phyloP scores from a whole-genome alignment of 2,888 invertebrate species.

The Rhagonycha fulva region DNA sequence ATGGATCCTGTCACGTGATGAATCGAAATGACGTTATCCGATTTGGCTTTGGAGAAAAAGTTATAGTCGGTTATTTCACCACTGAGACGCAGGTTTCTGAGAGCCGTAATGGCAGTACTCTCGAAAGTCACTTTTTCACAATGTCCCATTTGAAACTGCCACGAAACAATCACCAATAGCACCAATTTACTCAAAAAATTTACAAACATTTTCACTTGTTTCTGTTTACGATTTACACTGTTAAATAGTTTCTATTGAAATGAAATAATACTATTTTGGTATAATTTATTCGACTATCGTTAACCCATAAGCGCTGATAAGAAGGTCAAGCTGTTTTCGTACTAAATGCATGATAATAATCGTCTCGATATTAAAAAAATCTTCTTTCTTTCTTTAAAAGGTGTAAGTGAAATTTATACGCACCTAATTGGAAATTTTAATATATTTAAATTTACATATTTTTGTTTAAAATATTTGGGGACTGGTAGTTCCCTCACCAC shows the following conservation, averaged over 20 bases:
- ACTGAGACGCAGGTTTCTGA: slow-evolving; percentile 3
- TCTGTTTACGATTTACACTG: not conserved
- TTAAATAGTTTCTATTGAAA: not conserved
- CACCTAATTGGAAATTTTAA: not conserved
- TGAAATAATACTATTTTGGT: not conserved
- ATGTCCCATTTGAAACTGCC: not conserved
- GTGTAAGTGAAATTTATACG: not conserved
- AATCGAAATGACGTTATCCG: slow-evolving; percentile 7
- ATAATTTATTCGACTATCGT: not conserved
- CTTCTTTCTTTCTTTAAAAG: not conserved
- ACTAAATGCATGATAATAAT: not conserved
- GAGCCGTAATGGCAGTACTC: slow-evolving; percentile 11
- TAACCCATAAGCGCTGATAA: slow-evolving; percentile 1
- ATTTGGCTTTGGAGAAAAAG: slow-evolving; percentile 8
- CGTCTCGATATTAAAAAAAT: not conserved
- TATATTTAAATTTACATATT: not conserved
- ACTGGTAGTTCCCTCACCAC: not conserved
- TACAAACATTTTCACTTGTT: slow-evolving; percentile 10
- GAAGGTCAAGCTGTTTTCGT: not conserved
- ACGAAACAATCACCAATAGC: not conserved
- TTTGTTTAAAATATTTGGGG: too few species aligned
- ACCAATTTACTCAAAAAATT: not conserved
- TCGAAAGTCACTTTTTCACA: slow-evolving; percentile 17
- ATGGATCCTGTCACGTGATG: slow-evolving; percentile 13
- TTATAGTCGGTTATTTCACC: slow-evolving; percentile 20